These are phyloP conservation scores for Rhizomys pruinosus DNA, from an alignment of 2,113 vertebrate genomes.

Conservation along the genomic window DNA sequence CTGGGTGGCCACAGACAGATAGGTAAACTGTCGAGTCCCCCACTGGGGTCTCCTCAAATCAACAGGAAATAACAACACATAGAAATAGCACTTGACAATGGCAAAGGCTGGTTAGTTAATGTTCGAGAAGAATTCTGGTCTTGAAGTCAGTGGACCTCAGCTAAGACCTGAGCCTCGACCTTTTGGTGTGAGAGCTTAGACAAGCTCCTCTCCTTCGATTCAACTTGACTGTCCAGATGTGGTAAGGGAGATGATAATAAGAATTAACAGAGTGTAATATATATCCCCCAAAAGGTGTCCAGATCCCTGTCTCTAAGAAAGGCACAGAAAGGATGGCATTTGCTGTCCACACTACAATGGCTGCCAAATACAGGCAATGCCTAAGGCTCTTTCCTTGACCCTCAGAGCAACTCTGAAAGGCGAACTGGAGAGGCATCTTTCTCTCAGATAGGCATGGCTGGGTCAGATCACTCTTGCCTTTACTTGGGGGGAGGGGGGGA, in stretches of 20 bases:
- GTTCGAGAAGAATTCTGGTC: background rate
- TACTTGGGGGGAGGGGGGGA: background rate
- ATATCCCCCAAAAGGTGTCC: background rate
- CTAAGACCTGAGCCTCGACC: background rate
- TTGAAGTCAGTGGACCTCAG: background rate
- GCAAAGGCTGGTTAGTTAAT: background rate
- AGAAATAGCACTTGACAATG: background rate
- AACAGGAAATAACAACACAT: background rate
- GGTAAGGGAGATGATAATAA: background rate
- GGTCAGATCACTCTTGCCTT: background rate
- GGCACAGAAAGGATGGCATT: background rate
- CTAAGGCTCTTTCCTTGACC: background rate
- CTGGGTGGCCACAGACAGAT: background rate
- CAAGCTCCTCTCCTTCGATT: background rate
- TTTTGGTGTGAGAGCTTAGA: background rate
- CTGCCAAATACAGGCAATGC: fast-evolving
- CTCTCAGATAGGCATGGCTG: background rate
- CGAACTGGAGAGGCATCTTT: fast-evolving
- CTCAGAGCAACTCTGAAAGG: background rate
- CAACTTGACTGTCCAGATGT: background rate
- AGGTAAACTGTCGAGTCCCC: background rate
- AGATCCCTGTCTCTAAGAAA: background rate
- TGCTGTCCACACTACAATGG: background rate
- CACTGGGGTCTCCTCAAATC: background rate
- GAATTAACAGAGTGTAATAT: background rate